Conservation (phyloP, 2,888 invertebrate species). For the Mesoligia furuncula region DNA sequence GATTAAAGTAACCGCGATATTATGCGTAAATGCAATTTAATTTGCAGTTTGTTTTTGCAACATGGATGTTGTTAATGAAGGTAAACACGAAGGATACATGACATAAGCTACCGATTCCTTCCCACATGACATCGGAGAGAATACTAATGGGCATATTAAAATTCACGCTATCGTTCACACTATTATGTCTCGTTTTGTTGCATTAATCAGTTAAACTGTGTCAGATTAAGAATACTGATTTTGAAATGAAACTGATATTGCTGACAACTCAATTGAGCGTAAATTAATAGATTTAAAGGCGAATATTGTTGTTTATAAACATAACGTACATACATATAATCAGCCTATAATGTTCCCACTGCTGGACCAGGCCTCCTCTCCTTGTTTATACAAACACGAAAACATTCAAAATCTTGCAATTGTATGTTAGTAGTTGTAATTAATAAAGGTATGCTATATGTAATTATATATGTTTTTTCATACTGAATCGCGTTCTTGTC, state of each 20-base stretch:
- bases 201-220: conserved; percentile 70
- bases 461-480: neutral
- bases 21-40: conserved; percentile 60
- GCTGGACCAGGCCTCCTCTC: too few species aligned
- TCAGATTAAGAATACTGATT: conserved; percentile 71
- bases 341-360: too few species aligned
- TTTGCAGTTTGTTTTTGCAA: conserved; percentile 64
- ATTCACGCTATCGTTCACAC: conserved; percentile 63
- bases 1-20: conserved; percentile 63
- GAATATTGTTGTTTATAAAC: neutral
- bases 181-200: conserved; percentile 73
- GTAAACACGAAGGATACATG: conserved; percentile 71
- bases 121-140: conserved; percentile 71
- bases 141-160: conserved; percentile 78
- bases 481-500: neutral
- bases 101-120: conserved; percentile 59
- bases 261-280: conserved; percentile 44
- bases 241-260: conserved; percentile 49
- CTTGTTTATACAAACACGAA: conserved; percentile 3
- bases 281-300: conserved; percentile 32
- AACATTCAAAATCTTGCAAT: conserved; percentile 16
- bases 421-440: neutral
- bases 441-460: neutral
- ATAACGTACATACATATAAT: too few species aligned
- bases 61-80: conserved; percentile 54